Evolutionary conservation across 2,113 vertebrate species (phyloP), one percentile per base, ranked within the genome.

Genomic region (Dasypus novemcinctus): DNA sequence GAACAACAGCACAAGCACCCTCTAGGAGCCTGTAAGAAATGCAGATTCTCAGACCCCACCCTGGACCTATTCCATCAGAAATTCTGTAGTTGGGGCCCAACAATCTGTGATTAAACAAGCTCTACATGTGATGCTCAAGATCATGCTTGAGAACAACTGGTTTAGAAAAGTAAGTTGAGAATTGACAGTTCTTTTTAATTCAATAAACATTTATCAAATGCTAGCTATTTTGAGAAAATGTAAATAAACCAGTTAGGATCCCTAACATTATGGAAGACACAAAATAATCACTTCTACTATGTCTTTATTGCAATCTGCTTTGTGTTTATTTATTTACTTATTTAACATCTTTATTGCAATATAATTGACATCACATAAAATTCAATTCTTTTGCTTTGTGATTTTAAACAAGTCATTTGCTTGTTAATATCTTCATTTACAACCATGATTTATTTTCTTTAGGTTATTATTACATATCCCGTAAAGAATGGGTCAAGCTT

Each of bases 151-250:
- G 15, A 85, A 20, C 12, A 18, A 23, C 21, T 71, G 20, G 20
- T 36, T 83, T 78, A 61, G 41, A 87, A 95, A 75, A 38, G 7
- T 15, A 78, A 79, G 3, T 49, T 86, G 33, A n/a, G 78, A 57
- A 11, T 52, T 20, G 36, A 71, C 5, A 1, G 11, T 71, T n/a
- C 69, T 38, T 38, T n/a, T 69, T 52, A 89, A 66, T n/a, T 78
- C 41, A 82, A 12, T 57, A 57, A 64, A 25, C 46, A 54, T 52
- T 68, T 69, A 41, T 72, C 36, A 66, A 64, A 71, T 27, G 7
- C 10, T 94, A 21, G 74, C 4, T 46, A 43, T 86, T 82, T 94
- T 91, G 13, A 94, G 61, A 87, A 92, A 85, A 81, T 64, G 7
- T 20, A 57, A 57, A 18, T 25, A 38, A 94, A 76, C 27, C 74